These are phyloP conservation scores for Odontamblyopus lacepedii DNA, from an alignment of 2,797 vertebrate species.

Conservation along the genomic window DNA sequence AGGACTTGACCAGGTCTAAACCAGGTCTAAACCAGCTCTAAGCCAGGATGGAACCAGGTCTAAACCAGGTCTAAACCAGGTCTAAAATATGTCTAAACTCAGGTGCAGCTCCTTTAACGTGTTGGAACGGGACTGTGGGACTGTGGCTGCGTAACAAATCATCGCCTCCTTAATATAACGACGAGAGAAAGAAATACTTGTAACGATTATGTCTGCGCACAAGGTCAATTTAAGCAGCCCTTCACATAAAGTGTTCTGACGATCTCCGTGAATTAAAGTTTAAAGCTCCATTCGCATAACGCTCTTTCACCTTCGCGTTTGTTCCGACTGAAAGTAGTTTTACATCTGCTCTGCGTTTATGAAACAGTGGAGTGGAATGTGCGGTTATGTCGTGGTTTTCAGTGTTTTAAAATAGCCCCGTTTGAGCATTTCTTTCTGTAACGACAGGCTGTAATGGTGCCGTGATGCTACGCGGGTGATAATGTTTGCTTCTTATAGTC, in stretches of 20 bases:
- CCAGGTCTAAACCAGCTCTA: too few species aligned
- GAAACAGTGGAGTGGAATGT: neutral
- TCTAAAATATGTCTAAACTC: too few species aligned
- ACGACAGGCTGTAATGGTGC: too few species aligned
- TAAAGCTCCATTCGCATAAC: neutral
- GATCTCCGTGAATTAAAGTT: neutral
- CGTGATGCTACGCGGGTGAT: too few species aligned
- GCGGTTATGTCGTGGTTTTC: neutral
- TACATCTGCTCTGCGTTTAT: neutral
- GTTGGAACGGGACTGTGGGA: too few species aligned
- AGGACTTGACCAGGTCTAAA: too few species aligned
- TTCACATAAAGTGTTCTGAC: neutral
- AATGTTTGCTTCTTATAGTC: too few species aligned
- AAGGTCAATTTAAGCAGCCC: neutral
- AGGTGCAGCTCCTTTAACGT: too few species aligned
- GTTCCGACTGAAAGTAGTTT: conserved; percentile 20
- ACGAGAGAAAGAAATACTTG: neutral
- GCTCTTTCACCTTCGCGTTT: neutral
- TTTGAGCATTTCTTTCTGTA: too few species aligned
- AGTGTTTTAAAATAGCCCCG: neutral
- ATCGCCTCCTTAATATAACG: neutral
- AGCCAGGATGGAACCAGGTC: too few species aligned
- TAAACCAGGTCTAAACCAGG: too few species aligned
- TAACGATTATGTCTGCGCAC: neutral
- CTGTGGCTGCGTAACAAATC: too few species aligned